Base-by-base conservation (phyloP, 2,888 invertebrate genomes). In the Melanostoma scalare region DNA sequence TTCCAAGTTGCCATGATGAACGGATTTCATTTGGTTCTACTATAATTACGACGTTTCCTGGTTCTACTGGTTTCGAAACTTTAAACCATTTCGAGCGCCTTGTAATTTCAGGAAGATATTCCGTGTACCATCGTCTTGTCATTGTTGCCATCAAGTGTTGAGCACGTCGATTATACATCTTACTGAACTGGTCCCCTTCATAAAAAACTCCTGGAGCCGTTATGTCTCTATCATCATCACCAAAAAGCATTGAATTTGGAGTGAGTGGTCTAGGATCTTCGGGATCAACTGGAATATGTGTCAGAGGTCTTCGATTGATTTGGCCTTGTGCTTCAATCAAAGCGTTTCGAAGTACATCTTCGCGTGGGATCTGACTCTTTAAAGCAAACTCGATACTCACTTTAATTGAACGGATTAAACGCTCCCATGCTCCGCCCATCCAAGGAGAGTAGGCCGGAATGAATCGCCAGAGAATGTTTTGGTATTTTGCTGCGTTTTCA, bases 391-490 rank as follows among this genome's bases (percentile, higher is more conserved):
- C 20, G n/a, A 72, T 6, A n/a, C 72, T 61, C 8, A 6, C n/a
- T 31, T 72, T 61, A 5, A 72, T 61, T 1, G 72, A 72, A 5
- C 42, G 42, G 9, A 72, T 61, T 0, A 72, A 36, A 0, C 55
- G 53, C 38, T 65, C 55, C 63, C 63, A 73, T 4, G 65, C 63
- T 0, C 55, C 63, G 38, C 55, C 56, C 55, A 74, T 65, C 63
- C 73, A 53, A 0, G 63, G 46, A 6, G 63, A 73, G 35, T 65
- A 73, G 2, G 55, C 63, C 36, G 73, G 63, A 8, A 73, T 63
- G 31, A 73, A 73, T n/a, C 63, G 6, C 73, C 73, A 73, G n/a
- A 69, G 48, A 8, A 58, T 56, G 3, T 48, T 48, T 6, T 69
- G 56, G 6, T 69, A 58, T 10, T 50, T 50, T 2, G 58, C 6